Conservation (phyloP, 2,888 invertebrate species). For the Spialia ferax region DNA sequence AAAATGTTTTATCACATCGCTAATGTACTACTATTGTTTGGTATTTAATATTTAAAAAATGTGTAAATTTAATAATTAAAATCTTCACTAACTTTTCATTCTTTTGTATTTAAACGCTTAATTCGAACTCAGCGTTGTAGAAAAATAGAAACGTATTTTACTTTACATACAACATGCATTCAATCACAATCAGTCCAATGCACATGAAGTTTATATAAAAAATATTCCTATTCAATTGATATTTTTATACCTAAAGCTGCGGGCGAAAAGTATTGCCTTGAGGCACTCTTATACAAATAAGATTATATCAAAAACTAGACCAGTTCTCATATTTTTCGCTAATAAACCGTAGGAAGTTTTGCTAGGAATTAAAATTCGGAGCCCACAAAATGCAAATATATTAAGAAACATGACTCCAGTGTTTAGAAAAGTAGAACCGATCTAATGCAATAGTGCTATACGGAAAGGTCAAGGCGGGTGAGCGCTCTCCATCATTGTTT, state of each 20-base stretch:
- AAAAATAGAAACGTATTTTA: slow-evolving; percentile 14
- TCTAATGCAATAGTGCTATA: slow-evolving; percentile 52
- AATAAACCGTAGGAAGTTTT: neutral
- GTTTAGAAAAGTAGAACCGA: slow-evolving; percentile 42
- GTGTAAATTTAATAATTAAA: too few species aligned
- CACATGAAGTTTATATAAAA: neutral
- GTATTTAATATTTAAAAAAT: too few species aligned
- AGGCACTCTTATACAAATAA: neutral
- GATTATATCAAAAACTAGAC: neutral
- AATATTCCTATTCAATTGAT: slow-evolving; percentile 1
- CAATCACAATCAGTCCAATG: slow-evolving; percentile 14
- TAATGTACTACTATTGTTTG: too few species aligned
- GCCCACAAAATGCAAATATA: neutral
- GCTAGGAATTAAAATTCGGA: neutral
- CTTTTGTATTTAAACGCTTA: slow-evolving; percentile 17
- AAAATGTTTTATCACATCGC: too few species aligned
- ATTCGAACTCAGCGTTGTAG: neutral
- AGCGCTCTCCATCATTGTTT: slow-evolving; percentile 46
- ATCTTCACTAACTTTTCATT: neutral
- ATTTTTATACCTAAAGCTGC: neutral
- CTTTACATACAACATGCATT: slow-evolving; percentile 26
- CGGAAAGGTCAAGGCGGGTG: slow-evolving; percentile 57
- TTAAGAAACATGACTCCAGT: slow-evolving; percentile 41
- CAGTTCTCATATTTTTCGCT: neutral
- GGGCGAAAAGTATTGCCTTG: slow-evolving; percentile 12